phyloP scores from a whole-genome alignment of 2,797 vertebrate species.

The Malacoctenus gilli region DNA sequence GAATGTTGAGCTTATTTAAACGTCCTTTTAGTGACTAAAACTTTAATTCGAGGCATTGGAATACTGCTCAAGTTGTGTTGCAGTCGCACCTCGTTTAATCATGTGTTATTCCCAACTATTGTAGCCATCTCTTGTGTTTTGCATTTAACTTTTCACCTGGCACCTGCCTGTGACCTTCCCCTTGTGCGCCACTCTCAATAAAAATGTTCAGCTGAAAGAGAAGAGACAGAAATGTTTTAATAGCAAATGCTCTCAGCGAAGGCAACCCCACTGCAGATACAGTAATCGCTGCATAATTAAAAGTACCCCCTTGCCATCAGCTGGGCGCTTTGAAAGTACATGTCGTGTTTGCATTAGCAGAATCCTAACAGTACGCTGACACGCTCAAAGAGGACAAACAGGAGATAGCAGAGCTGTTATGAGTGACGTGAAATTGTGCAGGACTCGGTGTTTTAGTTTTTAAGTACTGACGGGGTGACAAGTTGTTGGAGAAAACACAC shows the following conservation, averaged over 20 bases:
- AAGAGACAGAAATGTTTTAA: neutral
- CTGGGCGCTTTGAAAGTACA: conserved; percentile 7
- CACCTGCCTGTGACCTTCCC: neutral
- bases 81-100: too few species aligned
- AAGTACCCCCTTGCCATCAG: neutral
- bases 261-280: neutral
- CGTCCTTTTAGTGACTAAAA: too few species aligned
- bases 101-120: too few species aligned
- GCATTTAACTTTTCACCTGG: neutral
- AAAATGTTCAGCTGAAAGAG: neutral
- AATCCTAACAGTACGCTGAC: neutral
- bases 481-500: too few species aligned
- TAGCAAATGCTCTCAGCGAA: neutral
- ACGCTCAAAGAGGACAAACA: neutral
- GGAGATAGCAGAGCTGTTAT: neutral
- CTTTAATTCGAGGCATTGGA: too few species aligned
- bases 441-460: too few species aligned
- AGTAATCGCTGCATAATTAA: conserved; percentile 20
- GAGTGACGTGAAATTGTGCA: neutral
- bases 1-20: too few species aligned
- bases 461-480: too few species aligned
- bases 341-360: conserved; percentile 6
- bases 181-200: conserved; percentile 6
- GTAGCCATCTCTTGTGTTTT: neutral
- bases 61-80: too few species aligned